phyloP scores from a whole-genome alignment of 2,113 vertebrate genomes.

The Onychostoma macrolepis region DNA sequence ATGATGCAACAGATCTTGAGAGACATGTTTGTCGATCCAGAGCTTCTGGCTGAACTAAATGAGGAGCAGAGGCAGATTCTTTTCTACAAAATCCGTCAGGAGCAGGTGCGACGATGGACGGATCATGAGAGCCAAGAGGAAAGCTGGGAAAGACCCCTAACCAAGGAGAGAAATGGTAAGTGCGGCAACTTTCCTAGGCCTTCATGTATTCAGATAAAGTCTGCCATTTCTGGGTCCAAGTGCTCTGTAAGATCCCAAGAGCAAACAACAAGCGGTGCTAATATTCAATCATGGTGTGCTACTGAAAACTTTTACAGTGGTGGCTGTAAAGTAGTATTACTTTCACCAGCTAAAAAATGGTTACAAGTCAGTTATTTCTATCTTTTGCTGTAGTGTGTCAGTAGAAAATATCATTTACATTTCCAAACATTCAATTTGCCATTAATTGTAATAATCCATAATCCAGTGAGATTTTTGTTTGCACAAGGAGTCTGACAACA shows the following conservation, averaged over 20 bases:
- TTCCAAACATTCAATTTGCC: no score
- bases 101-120: slow-evolving; percentile 82
- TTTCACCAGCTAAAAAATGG: no score
- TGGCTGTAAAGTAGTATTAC: no score
- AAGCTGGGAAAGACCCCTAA: background rate
- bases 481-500: no score
- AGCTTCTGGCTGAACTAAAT: slow-evolving; percentile 80
- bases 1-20: slow-evolving; percentile 86
- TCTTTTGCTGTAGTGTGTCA: no score
- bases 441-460: no score
- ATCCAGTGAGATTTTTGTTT: no score
- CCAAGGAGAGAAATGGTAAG: slow-evolving; percentile 26
- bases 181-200: background rate
- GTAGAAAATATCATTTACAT: no score
- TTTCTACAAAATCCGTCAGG: slow-evolving; percentile 87
- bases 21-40: slow-evolving; percentile 83
- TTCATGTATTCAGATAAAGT: background rate
- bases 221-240: background rate
- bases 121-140: slow-evolving; percentile 67
- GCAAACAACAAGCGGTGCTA: background rate
- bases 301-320: background rate
- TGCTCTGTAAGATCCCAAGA: background rate
- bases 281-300: no score
- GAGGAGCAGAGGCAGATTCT: slow-evolving; percentile 70
- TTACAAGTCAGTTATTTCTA: no score